Evolutionary conservation across 2,888 invertebrate genomes (phyloP).

Genomic region (Amphipoea lucens): DNA sequence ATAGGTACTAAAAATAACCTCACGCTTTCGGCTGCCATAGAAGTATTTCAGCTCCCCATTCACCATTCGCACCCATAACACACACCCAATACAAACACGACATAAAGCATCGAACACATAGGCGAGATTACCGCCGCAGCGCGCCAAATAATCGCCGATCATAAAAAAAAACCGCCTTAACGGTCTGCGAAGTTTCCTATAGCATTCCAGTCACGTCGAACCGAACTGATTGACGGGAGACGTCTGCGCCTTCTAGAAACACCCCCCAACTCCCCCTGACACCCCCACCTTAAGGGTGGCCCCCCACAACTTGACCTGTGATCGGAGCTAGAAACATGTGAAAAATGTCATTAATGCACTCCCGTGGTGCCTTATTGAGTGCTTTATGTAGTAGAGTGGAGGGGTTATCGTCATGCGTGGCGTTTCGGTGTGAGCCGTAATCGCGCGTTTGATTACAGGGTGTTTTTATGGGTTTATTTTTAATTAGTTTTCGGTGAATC

Average conservation of each 20-base stretch:
- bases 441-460: slow-evolving; percentile 7
- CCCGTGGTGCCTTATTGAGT: slow-evolving; percentile 72
- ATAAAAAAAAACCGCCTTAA: slow-evolving; percentile 81
- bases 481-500: slow-evolving; percentile 29
- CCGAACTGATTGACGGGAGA: slow-evolving; percentile 90
- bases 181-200: slow-evolving; percentile 74
- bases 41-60: slow-evolving; percentile 21
- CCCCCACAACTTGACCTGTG: slow-evolving; percentile 82
- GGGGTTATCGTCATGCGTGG: slow-evolving; percentile 43
- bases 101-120: slow-evolving; percentile 65
- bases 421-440: slow-evolving; percentile 37
- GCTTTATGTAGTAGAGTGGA: slow-evolving; percentile 50
- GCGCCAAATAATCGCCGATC: slow-evolving; percentile 78
- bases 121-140: slow-evolving; percentile 71
- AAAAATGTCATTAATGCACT: slow-evolving; percentile 90
- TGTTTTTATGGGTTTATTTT: slow-evolving; percentile 35
- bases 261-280: slow-evolving; percentile 62
- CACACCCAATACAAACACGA: slow-evolving; percentile 60
- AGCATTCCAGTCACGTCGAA: slow-evolving; percentile 87
- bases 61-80: slow-evolving; percentile 35
- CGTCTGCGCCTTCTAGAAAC: slow-evolving; percentile 83
- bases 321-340: slow-evolving; percentile 86
- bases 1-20: background rate
- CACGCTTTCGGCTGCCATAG: background rate
- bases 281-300: slow-evolving; percentile 52